Conservation (phyloP, 2,888 invertebrate genomes). For the Cetonia aurata region DNA sequence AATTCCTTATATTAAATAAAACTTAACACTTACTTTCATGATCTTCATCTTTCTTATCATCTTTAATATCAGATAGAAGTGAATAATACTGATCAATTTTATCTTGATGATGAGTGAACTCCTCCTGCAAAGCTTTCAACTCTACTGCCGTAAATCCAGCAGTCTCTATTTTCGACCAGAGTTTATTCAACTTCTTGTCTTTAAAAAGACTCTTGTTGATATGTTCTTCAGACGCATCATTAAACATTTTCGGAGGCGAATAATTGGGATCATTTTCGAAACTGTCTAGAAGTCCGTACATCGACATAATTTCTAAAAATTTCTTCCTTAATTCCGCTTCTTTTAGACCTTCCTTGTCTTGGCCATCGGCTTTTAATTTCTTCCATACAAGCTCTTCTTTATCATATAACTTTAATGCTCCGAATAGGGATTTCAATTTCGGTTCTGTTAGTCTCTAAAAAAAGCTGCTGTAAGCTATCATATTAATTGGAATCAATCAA, state of each 20-base stretch:
- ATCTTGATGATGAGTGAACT: conserved; percentile 92
- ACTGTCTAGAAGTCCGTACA: conserved; percentile 84
- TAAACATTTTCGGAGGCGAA: conserved; percentile 69
- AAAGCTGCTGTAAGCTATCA: too few species aligned
- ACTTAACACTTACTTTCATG: conserved; percentile 73
- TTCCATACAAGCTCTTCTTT: conserved; percentile 92
- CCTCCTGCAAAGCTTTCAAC: conserved; percentile 84
- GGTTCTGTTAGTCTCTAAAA: conserved; percentile 82
- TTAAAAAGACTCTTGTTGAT: conserved; percentile 84
- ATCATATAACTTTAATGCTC: conserved; percentile 92
- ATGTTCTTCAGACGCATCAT: conserved; percentile 71
- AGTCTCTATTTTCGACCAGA: conserved; percentile 91
- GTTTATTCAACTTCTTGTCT: conserved; percentile 89
- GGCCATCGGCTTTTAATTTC: conserved; percentile 82
- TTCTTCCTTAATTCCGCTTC: conserved; percentile 86
- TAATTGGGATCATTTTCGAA: conserved; percentile 70
- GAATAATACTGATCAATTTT: conserved; percentile 92
- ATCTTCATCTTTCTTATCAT: conserved; percentile 69
- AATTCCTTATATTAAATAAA: conserved; percentile 3
- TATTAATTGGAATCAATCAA: too few species aligned
- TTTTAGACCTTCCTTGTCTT: conserved; percentile 88
- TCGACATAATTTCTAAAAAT: conserved; percentile 84
- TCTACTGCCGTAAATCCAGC: conserved; percentile 91
- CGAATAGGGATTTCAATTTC: conserved; percentile 87
- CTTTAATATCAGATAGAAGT: conserved; percentile 79